phyloP scores from a whole-genome alignment of 2,888 invertebrate genomes.

The Pristionchus mayeri region DNA sequence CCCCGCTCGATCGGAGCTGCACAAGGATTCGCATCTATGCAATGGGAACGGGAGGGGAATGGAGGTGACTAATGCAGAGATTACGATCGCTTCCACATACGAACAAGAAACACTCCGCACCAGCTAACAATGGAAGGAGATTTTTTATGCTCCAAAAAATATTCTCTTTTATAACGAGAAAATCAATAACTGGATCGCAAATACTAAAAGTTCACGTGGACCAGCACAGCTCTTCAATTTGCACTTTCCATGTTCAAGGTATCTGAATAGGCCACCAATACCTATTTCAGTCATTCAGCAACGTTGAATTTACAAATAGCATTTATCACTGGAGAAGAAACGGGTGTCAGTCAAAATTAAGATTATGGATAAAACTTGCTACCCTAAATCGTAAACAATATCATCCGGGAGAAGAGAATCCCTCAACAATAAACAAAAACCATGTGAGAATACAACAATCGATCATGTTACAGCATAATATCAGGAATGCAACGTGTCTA shows the following conservation, averaged over 20 bases:
- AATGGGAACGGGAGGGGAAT: constrained; percentile 4
- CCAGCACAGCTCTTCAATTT: no score
- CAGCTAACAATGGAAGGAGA: no score
- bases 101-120: background rate
- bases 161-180: no score
- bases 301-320: no score
- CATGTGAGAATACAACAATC: background rate
- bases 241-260: no score
- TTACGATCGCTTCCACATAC: background rate
- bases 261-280: no score
- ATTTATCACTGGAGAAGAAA: background rate
- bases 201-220: no score
- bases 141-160: no score
- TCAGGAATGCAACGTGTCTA: no score
- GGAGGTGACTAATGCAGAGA: constrained; percentile 27
- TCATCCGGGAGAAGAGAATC: background rate
- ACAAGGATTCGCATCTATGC: background rate
- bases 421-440: background rate
- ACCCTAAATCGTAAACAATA: background rate
- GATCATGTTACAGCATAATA: background rate
- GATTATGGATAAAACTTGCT: constrained; percentile 6
- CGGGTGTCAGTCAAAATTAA: background rate
- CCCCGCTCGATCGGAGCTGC: background rate
- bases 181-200: no score
- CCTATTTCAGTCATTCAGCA: no score